Base-by-base conservation (phyloP, 2,888 invertebrate species). In the Abrostola tripartita region DNA sequence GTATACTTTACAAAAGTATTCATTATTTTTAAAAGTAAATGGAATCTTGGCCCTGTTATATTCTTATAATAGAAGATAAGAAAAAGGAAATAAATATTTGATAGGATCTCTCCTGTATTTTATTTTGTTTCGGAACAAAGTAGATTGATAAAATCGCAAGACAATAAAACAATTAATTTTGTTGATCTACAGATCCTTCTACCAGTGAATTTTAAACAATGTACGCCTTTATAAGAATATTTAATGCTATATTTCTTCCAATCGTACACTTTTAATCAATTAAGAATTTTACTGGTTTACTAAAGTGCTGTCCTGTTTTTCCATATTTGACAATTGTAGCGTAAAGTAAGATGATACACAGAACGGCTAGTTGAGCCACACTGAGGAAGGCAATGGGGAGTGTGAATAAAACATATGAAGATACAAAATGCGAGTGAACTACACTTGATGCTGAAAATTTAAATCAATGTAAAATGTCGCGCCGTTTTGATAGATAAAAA, bases 51-150 rank as follows among this genome's bases (percentile, higher is more conserved):
- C 76, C 76, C 74, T 71, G 72, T 78, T 79, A 78, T 79, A 77
- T 76, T 76, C 69, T 71, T 80, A 86, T 84, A 86, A 86, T 82
- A 80, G 83, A 77, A 68, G 71, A 83, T 80, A 79, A 82, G 82
- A 83, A 78, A 82, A 82, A 78, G 78, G 79, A 84, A 86, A 85
- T 84, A 83, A 83, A 84, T 79, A 82, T 84, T 79, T 74, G 78
- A 81, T 76, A 74, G 74, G 60, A 79, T 79, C 74, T 70, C 77
- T 76, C 69, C 76, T 73, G 70, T 70, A 72, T 74, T 78, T 66
- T 54, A 72, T 73, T 69, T 57, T 58, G 59, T 72, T 69, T 57
- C 57, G 59, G 68, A 78, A 77, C 71, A 76, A 81, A 81, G 76
- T 81, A 77, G 73, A 73, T 61, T 60, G 52, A 51, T 68, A 57